Conservation (phyloP, 2,888 invertebrate genomes). For the Drosophila flavopinicola region DNA sequence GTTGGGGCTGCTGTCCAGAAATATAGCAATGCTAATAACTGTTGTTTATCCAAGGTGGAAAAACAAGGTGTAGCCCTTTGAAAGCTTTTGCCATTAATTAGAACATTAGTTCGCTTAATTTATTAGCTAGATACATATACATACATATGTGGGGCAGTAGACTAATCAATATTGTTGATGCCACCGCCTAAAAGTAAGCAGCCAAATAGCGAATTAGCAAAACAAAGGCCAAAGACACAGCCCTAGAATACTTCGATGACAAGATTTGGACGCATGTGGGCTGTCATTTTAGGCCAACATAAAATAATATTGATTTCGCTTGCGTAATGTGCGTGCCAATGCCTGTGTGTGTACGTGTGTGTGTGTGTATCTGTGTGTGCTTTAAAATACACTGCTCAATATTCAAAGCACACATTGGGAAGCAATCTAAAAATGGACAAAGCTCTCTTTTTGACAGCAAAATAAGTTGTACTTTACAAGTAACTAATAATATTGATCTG, state of each 20-base stretch:
- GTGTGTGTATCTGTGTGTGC: conserved; percentile 8
- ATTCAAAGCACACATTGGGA: too few species aligned
- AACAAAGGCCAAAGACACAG: conserved; percentile 18
- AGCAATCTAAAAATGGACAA: background rate
- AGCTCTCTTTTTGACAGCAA: background rate
- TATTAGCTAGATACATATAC: conserved; percentile 53
- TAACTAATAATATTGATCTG: too few species aligned
- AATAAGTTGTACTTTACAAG: too few species aligned
- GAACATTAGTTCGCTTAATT: conserved; percentile 73
- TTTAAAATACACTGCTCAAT: conserved; percentile 24
- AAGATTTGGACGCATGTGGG: conserved; percentile 30
- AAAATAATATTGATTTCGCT: conserved; percentile 54
- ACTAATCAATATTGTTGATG: conserved; percentile 41
- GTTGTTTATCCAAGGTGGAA: conserved; percentile 31
- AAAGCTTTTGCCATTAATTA: conserved; percentile 79
- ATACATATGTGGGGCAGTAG: background rate
- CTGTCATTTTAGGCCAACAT: conserved; percentile 23
- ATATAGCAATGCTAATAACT: conserved; percentile 34
- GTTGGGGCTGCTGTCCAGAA: conserved; percentile 2
- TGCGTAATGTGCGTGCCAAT: conserved; percentile 14
- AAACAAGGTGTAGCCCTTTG: conserved; percentile 75
- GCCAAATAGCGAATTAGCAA: conserved; percentile 40
- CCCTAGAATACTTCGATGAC: background rate
- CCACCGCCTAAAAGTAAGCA: conserved; percentile 11
- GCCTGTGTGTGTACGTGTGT: background rate